Evolutionary conservation across 2,888 invertebrate genomes (phyloP).

Genomic region (Agriopis marginaria): DNA sequence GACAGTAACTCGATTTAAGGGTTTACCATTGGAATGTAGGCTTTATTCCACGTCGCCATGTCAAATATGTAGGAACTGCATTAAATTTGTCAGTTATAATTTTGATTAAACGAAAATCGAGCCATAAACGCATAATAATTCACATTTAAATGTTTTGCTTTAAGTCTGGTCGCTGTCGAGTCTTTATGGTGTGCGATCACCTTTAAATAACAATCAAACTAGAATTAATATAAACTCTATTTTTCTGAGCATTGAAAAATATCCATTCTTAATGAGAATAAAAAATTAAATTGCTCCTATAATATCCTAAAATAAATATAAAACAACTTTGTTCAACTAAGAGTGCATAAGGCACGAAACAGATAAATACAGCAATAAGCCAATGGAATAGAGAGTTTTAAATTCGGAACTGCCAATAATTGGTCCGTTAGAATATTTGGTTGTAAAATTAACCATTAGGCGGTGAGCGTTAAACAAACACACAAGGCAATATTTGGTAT

Average conservation of each 20-base stretch:
- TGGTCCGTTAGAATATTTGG: slow-evolving; percentile 7
- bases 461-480: slow-evolving; percentile 13
- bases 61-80: no score
- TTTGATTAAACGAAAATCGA: no score
- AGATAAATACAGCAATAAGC: neutral
- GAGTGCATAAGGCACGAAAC: slow-evolving; percentile 7
- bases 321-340: slow-evolving; percentile 30
- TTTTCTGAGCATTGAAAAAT: neutral
- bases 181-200: neutral
- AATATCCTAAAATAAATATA: slow-evolving; percentile 34
- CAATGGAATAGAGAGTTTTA: slow-evolving; percentile 28
- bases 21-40: neutral
- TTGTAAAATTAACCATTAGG: slow-evolving; percentile 14
- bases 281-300: slow-evolving; percentile 12
- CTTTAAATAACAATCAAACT: neutral
- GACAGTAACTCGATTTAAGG: neutral
- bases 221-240: neutral
- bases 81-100: no score
- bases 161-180: neutral
- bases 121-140: neutral
- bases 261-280: neutral
- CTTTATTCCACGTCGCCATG: neutral
- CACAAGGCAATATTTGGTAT: slow-evolving; percentile 12
- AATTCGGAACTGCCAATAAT: slow-evolving; percentile 21
- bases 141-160: neutral